Evolutionary conservation across 1,140 invertebrate genomes (phyloP), one percentile per base, ranked within the genome.

Genomic region (Lepidostoma basale): DNA sequence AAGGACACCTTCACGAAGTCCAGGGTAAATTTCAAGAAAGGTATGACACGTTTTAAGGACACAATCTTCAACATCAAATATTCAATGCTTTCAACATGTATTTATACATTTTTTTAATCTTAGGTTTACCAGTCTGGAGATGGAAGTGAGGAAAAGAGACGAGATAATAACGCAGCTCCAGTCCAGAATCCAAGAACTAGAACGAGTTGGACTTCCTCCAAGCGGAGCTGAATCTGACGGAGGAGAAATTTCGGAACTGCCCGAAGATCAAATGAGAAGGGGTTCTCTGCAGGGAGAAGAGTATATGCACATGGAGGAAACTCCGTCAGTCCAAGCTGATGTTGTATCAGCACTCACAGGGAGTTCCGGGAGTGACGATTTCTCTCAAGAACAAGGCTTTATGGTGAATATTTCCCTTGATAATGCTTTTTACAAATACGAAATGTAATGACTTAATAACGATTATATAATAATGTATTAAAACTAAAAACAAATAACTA

Each of bases 141-240:
- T 88, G 36, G 92, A 94, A 80, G 87, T 94, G 8, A 83, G 84
- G 6, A 88, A 88, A 64, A 84, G 91, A 5, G 92, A 94, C 76
- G 88, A 90, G 74, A 89, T 93, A 36, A 94, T 94, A 70, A 84
- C 81, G 8, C 88, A 92, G 75, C 81, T 95, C 9, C 90, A 92
- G 76, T 79, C 84, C 20, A 83, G 89, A 62, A 91, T 93, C 56
- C 84, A 86, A 70, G 87, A 90, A 70, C 75, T 92, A 42, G 89
- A 91, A 76, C 82, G 80, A 44, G 52, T 78, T 40, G 78, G 78
- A 10, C 54, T 78, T 10, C 39, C 74, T 23, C 67, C 71, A 4
- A 20, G 62, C 1, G 70, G 67, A 40, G 44, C 66, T 4, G 54
- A 66, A 14, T 30, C 26, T 14, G 44, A 56, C 33, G 62, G 33